These are phyloP conservation scores for Orius laevigatus DNA, from an alignment of 1,140 invertebrate genomes.

Conservation along the genomic window DNA sequence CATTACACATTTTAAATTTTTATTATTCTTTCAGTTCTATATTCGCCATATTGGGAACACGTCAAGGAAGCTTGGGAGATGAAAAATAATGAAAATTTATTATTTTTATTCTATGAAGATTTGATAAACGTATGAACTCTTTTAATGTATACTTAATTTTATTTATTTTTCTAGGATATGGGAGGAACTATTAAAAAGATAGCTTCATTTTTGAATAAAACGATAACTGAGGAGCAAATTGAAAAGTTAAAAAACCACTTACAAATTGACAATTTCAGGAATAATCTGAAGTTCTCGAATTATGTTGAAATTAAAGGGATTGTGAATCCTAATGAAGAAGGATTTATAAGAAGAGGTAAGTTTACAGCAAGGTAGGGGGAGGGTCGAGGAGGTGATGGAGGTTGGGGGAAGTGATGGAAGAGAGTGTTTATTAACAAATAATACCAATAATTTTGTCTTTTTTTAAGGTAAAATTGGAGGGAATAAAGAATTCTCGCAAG, in stretches of 20 bases:
- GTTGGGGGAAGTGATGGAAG: constrained; percentile 4
- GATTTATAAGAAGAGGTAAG: constrained; percentile 21
- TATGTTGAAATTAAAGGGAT: constrained; percentile 13
- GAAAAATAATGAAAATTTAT: constrained; percentile 45
- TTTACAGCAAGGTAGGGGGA: too few relatives aligned
- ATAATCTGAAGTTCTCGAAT: constrained; percentile 18
- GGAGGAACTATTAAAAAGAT: constrained; percentile 44
- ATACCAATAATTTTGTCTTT: neutral
- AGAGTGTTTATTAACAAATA: constrained; percentile 3
- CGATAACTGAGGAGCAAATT: constrained; percentile 34
- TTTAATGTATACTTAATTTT: neutral
- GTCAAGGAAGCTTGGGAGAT: constrained; percentile 52
- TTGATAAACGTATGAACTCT: constrained; percentile 38
- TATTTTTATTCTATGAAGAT: constrained; percentile 70
- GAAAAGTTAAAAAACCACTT: constrained; percentile 39
- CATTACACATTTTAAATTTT: neutral
- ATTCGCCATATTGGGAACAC: constrained; percentile 57
- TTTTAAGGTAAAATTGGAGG: constrained; percentile 15
- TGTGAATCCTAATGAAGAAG: constrained; percentile 18
- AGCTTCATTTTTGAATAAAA: constrained; percentile 47
- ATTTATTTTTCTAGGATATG: constrained; percentile 33
- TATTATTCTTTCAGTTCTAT: constrained; percentile 29
- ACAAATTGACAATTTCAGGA: constrained; percentile 25
- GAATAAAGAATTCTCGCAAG: constrained; percentile 17
- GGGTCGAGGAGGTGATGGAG: too few relatives aligned